These are phyloP conservation scores for Apus apus DNA, from an alignment of 2,113 vertebrate genomes.

Conservation along the genomic window DNA sequence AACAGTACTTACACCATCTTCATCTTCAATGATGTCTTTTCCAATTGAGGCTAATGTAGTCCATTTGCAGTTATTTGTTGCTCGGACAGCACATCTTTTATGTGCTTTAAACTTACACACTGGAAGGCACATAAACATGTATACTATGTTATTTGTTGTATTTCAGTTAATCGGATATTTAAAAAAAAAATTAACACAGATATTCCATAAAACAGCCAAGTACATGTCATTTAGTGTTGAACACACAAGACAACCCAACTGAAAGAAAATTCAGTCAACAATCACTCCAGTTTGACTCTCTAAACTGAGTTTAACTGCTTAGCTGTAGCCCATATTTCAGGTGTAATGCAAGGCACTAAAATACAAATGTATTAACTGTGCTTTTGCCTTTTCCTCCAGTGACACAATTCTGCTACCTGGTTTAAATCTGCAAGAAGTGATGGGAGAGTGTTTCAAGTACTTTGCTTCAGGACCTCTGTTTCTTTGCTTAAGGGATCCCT, in stretches of 20 bases:
- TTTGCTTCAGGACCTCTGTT: not conserved
- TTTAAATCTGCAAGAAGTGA: not conserved
- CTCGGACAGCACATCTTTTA: slow-evolving; percentile 96
- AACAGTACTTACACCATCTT: slow-evolving; percentile 88
- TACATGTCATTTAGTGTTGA: not conserved
- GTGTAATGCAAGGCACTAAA: not conserved
- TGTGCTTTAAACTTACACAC: slow-evolving; percentile 99
- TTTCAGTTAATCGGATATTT: not conserved
- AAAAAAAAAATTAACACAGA: not conserved
- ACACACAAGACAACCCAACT: not conserved
- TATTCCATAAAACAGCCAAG: not conserved
- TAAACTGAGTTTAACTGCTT: not conserved
- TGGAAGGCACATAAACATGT: slow-evolving; percentile 64
- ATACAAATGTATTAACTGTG: not conserved
- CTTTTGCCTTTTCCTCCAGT: not conserved
- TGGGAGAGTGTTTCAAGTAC: not conserved
- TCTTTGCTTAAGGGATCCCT: not conserved
- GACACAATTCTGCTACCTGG: not conserved
- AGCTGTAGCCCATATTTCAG: not conserved
- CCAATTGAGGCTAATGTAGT: slow-evolving; percentile 95
- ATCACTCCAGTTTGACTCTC: not conserved
- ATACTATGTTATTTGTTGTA: not conserved
- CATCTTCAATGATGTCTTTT: slow-evolving; percentile 96
- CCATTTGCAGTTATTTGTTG: slow-evolving; percentile 98
- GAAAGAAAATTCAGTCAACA: not conserved